Evolutionary conservation across 1,140 invertebrate genomes (phyloP), one percentile per base, ranked within the genome.

Genomic region (Pseudobourletiella spinata): DNA sequence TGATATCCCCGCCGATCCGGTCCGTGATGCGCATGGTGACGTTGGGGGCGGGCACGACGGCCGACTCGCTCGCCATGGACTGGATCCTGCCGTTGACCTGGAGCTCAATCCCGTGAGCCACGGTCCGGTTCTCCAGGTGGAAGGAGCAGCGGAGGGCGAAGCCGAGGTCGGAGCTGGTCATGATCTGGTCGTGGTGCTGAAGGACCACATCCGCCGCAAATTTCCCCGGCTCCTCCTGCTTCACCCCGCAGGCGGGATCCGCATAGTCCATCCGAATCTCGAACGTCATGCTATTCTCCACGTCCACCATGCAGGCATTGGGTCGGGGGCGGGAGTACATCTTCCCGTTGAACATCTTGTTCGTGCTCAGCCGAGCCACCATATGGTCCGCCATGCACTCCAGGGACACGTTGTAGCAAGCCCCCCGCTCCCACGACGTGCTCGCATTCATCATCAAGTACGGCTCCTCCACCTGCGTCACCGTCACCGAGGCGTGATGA

Each of bases 11-110:
- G n/a, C 79, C 78, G 15, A 69, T 63, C 52, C 76, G 61, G 66
- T 78, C 75, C 3, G 79, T 79, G 43, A 81, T 79, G 20, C 77
- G 69, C 79, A 81, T 81, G 42, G 76, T 76, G 6, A 81, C 79
- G 29, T 78, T 79, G 3, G 79, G 79, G 6, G 78, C 76, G 14
- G 76, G 74, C 4, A 80, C 79, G n/a, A 76, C 78, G 0, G 76
- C 73, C 1, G 74, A 73, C 61, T 80, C 78, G 48, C 76, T 75
- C 26, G 67, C 72, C 54, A 71, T 65, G 2, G 69, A 70, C 15
- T 69, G 68, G 35, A 73, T 65, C 25, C 71, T 68, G 26, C 74
- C 74, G 25, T 69, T 73, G 14, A 78, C 74, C 42, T 72, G 70
- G 22, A 77, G 66, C 51, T 78, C 73, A 20, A 78, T 71, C 6